Base-by-base conservation (phyloP, 2,113 vertebrate species). In the Diadophis punctatus region DNA sequence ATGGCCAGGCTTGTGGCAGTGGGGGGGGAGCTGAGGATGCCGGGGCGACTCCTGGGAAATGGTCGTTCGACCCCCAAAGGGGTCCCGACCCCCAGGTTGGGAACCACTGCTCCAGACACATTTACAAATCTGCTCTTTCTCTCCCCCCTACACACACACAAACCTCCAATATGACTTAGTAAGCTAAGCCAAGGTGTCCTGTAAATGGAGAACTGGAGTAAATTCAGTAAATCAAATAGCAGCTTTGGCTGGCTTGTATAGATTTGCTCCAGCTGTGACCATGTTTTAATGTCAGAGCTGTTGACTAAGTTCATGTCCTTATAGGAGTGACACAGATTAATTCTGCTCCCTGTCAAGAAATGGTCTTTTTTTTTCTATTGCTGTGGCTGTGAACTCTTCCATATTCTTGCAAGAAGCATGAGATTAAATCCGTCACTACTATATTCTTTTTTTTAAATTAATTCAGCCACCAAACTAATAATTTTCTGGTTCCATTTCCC, bases 341-440 rank as follows among this genome's bases (percentile, higher is more conserved):
- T 97, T 97, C 94, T 87, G 89, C 84, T 97, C 94, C 93, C 88
- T 52, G 92, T 94, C 90, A 92, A 90, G 94, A 94, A 96, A 93
- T 49, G 2, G n/a, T 95, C 53, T 95, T 94, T 96, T 96, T 93
- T 2, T 96, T n/a, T n/a, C 96, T 93, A 94, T 96, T 94, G 91
- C 93, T 92, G 92, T 87, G 95, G 90, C 93, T 97, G 89, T 85
- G 93, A 95, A 94, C 94, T 94, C 86, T 96, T 97, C 96, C 92
- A 90, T 92, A 93, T 14, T 96, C 93, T 97, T 92, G 85, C 63
- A 95, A 97, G 95, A 97, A 96, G 93, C 55, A 94, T 12, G 43
- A 97, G 95, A 97, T 97, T 96, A 97, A 97, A 95, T 93, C 97
- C 96, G 94, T 96, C 96, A 96, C 96, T 92, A 90, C 91, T 95